These are phyloP conservation scores for Melanostoma scalare DNA, from an alignment of 2,888 invertebrate genomes.

Conservation along the genomic window DNA sequence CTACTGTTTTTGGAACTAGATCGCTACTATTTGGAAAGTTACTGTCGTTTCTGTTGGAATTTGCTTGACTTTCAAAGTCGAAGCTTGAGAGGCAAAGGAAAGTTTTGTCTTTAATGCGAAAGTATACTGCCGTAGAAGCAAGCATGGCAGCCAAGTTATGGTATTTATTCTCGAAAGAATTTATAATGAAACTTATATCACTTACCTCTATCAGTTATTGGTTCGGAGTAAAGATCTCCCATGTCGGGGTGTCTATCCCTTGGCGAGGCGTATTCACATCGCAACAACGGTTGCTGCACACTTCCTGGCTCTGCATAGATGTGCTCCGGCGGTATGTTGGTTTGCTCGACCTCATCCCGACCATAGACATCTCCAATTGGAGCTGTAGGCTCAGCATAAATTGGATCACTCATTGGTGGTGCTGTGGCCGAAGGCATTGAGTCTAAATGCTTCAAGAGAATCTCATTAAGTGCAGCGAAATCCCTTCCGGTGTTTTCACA, in stretches of 20 bases:
- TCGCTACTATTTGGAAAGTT: too few relatives aligned
- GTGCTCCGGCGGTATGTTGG: conserved; percentile 75
- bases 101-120: too few relatives aligned
- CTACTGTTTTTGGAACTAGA: too few relatives aligned
- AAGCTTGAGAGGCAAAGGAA: too few relatives aligned
- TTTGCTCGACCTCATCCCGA: conserved; percentile 43
- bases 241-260: conserved; percentile 76
- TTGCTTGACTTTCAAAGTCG: too few relatives aligned
- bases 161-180: too few relatives aligned
- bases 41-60: too few relatives aligned
- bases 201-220: conserved; percentile 79
- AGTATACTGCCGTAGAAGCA: too few relatives aligned
- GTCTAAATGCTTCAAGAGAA: conserved; percentile 77
- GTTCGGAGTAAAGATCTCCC: conserved; percentile 78
- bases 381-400: conserved; percentile 77
- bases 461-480: conserved; percentile 77
- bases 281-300: conserved; percentile 78
- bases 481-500: conserved; percentile 76
- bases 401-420: conserved; percentile 75
- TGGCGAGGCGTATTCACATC: conserved; percentile 78
- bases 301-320: conserved; percentile 79
- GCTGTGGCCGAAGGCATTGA: conserved; percentile 75
- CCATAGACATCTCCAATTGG: conserved; percentile 57
- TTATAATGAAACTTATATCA: neutral
- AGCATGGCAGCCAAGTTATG: too few relatives aligned